Evolutionary conservation across 2,797 vertebrate species (phyloP).

Genomic region (Hippopotamyrus pictus): DNA sequence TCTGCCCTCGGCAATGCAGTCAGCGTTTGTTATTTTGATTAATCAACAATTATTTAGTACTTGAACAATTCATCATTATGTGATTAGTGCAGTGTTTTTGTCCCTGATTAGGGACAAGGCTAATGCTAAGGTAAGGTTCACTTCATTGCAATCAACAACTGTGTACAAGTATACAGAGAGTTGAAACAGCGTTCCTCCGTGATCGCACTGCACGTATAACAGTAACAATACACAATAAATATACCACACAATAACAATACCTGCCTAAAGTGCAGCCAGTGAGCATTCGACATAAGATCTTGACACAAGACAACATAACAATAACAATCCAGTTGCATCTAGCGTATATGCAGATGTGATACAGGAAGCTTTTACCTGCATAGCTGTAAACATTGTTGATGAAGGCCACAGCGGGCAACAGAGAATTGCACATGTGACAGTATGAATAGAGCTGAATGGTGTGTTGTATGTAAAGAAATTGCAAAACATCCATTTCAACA

Average conservation of each 20-base stretch:
- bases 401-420: neutral
- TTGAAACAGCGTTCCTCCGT: neutral
- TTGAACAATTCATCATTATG: slow-evolving; percentile 4
- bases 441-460: neutral
- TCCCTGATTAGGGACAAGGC: neutral
- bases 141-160: neutral
- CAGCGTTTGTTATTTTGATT: neutral
- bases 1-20: neutral
- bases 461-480: neutral
- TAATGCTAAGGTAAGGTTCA: neutral
- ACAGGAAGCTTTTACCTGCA: neutral
- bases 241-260: neutral
- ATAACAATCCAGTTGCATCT: neutral
- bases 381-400: neutral
- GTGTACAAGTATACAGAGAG: neutral
- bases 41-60: neutral
- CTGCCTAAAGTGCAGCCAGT: neutral
- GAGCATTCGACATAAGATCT: neutral
- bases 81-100: neutral
- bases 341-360: neutral
- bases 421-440: neutral
- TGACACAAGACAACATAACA: neutral
- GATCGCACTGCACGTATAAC: neutral
- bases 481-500: neutral
- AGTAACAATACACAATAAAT: neutral